These are phyloP conservation scores for Drosophila ohnishii DNA, from an alignment of 1,140 invertebrate species.

Conservation along the genomic window DNA sequence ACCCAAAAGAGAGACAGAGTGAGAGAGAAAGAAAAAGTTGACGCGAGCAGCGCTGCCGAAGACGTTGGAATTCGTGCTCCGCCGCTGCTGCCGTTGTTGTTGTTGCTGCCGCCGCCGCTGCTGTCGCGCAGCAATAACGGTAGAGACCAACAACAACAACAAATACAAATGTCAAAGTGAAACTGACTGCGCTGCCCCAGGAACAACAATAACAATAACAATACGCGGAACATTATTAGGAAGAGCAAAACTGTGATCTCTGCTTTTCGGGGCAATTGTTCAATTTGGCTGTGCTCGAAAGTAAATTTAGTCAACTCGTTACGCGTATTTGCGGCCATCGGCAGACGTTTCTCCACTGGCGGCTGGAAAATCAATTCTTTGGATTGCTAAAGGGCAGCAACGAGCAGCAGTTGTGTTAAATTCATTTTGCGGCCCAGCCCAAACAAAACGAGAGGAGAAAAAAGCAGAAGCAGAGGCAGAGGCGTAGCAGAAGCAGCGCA, in stretches of 20 bases:
- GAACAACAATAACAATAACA: conserved; percentile 52
- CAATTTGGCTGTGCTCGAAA: conserved; percentile 75
- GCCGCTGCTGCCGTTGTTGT: conserved; percentile 30
- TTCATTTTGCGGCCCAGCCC: conserved; percentile 68
- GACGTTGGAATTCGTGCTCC: conserved; percentile 66
- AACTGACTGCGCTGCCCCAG: conserved; percentile 64
- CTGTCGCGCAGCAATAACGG: conserved; percentile 63
- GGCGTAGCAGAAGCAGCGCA: conserved; percentile 53
- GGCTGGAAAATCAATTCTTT: conserved; percentile 76
- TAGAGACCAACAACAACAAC: conserved; percentile 51
- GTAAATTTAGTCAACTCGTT: conserved; percentile 67
- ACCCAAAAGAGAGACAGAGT: conserved; percentile 47
- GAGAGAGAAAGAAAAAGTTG: conserved; percentile 37
- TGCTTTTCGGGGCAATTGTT: conserved; percentile 66
- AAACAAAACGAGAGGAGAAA: conserved; percentile 58
- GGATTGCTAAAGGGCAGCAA: conserved; percentile 61
- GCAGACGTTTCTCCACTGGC: conserved; percentile 58
- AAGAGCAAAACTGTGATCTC: conserved; percentile 75
- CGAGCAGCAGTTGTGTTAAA: conserved; percentile 62
- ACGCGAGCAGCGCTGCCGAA: conserved; percentile 52
- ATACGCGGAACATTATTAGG: conserved; percentile 34
- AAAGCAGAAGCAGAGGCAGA: conserved; percentile 52
- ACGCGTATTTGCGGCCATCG: conserved; percentile 63
- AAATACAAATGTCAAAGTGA: conserved; percentile 75
- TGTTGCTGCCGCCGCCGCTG: conserved; percentile 34